phyloP scores from a whole-genome alignment of 2,113 vertebrate species.

The Thryonomys swinderianus region DNA sequence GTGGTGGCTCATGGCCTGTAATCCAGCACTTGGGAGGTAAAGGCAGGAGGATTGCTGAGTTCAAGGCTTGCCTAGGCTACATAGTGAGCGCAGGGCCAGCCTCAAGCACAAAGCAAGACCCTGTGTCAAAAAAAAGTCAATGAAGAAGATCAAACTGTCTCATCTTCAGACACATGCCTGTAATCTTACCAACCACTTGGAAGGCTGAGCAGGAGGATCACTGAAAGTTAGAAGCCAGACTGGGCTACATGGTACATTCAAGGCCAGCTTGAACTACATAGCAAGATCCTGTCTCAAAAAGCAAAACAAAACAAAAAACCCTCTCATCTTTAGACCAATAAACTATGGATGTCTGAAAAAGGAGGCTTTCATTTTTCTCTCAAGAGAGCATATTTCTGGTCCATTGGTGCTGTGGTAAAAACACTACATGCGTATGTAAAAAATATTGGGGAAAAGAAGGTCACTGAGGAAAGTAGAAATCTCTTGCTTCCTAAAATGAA shows the following conservation, averaged over 20 bases:
- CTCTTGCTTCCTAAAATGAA: neutral
- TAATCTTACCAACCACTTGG: neutral
- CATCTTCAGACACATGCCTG: neutral
- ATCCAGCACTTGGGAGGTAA: neutral
- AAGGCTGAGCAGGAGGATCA: neutral
- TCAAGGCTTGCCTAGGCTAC: no score
- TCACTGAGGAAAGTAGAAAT: no score
- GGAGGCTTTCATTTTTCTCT: neutral
- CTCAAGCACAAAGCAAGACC: neutral
- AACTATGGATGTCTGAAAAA: neutral
- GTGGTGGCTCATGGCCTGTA: no score
- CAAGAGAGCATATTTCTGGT: neutral
- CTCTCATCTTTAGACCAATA: neutral
- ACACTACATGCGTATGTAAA: neutral
- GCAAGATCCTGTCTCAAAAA: neutral
- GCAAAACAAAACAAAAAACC: neutral
- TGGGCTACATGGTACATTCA: neutral
- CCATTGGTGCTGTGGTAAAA: neutral
- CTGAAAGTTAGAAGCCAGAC: neutral
- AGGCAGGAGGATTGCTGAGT: neutral
- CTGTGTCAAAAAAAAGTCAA: neutral
- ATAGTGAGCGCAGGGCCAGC: no score
- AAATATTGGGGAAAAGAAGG: neutral
- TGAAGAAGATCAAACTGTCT: no score
- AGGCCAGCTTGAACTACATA: neutral